A percentile compares a stretch with the other conserved stretches of the same genome.
Conservation (phyloP, 2,888 invertebrate genomes). For the Artemia sinica region DNA sequence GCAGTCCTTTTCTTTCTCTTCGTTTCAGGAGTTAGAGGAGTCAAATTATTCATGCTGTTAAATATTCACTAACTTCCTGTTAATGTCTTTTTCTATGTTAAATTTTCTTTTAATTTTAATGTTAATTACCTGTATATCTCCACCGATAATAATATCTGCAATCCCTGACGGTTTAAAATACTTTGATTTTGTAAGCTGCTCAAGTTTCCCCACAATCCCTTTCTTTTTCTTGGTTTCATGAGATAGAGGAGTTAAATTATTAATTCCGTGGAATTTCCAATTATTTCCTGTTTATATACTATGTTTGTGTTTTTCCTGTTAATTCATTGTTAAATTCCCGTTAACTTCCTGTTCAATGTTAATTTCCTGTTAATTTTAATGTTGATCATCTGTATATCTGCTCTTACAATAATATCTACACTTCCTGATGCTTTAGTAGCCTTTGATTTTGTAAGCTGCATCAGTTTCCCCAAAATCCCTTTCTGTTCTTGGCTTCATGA, state of each 20-base stretch:
- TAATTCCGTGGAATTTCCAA: slow-evolving; percentile 36
- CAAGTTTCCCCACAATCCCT: slow-evolving; percentile 60
- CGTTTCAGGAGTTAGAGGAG: slow-evolving; percentile 47
- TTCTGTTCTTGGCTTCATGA: slow-evolving; percentile 55
- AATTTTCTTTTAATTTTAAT: too few relatives aligned
- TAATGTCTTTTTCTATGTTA: too few relatives aligned
- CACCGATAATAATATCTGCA: slow-evolving; percentile 25
- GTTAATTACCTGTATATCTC: slow-evolving; percentile 25
- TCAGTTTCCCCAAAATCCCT: slow-evolving; percentile 64
- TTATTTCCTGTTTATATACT: too few relatives aligned
- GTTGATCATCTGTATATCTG: slow-evolving; percentile 25
- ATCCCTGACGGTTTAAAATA: slow-evolving; percentile 49
- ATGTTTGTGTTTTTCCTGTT: too few relatives aligned
- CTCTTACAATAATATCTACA: slow-evolving; percentile 25
- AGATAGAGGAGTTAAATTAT: slow-evolving; percentile 49
- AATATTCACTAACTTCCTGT: too few relatives aligned
- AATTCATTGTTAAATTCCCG: too few relatives aligned
- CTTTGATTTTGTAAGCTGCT: slow-evolving; percentile 61
- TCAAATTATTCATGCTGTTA: slow-evolving; percentile 46
- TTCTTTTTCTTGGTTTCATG: slow-evolving; percentile 58
- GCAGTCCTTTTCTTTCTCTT: slow-evolving; percentile 62
- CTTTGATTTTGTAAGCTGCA: slow-evolving; percentile 61
- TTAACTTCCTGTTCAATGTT: too few relatives aligned
- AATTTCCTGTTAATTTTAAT: too few relatives aligned
- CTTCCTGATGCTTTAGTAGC: slow-evolving; percentile 50